Evolutionary conservation across 1,140 invertebrate species (phyloP).

Genomic region (Pararge aegeria): DNA sequence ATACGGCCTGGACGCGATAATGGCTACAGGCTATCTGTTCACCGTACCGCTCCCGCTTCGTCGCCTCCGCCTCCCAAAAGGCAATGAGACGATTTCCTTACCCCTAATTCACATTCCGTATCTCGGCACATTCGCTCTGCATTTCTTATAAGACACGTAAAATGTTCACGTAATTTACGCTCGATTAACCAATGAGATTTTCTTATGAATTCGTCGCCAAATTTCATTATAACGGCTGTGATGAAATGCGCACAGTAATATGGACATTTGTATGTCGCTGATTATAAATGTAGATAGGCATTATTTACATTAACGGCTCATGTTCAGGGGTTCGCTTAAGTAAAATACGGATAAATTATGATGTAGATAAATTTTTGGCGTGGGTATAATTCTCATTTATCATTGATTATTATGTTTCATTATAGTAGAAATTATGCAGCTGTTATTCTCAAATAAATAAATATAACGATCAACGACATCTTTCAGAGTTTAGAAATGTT

Average conservation of each 20-base stretch:
- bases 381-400: too few relatives aligned
- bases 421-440: too few relatives aligned
- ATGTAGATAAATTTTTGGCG: too few relatives aligned
- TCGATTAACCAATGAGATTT: conserved; percentile 67
- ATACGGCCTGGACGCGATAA: conserved; percentile 70
- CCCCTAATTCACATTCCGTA: conserved; percentile 66
- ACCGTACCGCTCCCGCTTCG: conserved; percentile 21
- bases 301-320: conserved; percentile 1
- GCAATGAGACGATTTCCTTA: conserved; percentile 63
- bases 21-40: conserved; percentile 65
- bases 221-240: conserved; percentile 47
- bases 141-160: conserved; percentile 65
- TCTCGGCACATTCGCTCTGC: conserved; percentile 54
- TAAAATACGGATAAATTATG: not conserved
- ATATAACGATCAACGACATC: too few relatives aligned
- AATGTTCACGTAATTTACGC: conserved; percentile 71
- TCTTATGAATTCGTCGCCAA: conserved; percentile 56
- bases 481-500: too few relatives aligned
- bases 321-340: not conserved
- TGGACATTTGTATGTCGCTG: conserved; percentile 7
- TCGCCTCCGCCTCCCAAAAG: conserved; percentile 35
- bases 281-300: not conserved
- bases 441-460: too few relatives aligned
- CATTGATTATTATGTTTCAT: too few relatives aligned
- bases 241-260: conserved; percentile 11